A percentile compares a stretch with the other conserved stretches of the same genome.
Evolutionary conservation across 2,113 vertebrate species (phyloP).

Genomic region (Sapayoa aenigma): DNA sequence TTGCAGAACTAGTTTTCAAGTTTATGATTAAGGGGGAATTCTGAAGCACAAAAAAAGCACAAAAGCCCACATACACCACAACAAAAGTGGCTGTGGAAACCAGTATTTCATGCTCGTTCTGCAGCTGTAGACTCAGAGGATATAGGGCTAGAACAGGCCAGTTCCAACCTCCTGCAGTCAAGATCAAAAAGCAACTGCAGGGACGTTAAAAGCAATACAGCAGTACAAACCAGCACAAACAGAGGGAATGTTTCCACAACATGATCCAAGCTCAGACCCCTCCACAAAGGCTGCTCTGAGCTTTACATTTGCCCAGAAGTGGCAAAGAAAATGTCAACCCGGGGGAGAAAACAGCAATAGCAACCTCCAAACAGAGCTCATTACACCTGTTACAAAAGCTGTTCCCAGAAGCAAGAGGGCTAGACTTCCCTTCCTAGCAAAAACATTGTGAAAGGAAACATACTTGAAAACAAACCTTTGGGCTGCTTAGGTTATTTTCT

Average conservation of each 20-base stretch:
- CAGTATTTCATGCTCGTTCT: background rate
- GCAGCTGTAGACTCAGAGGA: background rate
- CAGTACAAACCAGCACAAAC: background rate
- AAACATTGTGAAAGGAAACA: background rate
- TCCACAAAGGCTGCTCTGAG: background rate
- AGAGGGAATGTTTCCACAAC: conserved; percentile 19
- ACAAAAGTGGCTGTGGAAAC: background rate
- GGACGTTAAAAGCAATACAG: background rate
- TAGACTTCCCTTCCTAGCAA: background rate
- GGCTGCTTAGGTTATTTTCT: background rate
- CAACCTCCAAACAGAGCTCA: background rate
- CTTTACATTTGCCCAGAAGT: background rate
- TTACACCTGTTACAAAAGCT: background rate
- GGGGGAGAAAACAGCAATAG: background rate
- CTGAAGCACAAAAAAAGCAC: background rate
- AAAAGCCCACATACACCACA: background rate
- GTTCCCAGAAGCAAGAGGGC: background rate
- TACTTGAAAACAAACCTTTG: background rate
- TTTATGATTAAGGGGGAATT: background rate
- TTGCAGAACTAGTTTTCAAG: background rate
- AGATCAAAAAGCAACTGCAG: conserved; percentile 14
- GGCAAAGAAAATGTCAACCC: background rate
- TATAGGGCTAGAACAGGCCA: background rate
- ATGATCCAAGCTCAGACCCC: background rate
- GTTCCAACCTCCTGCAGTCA: background rate